Percentiles rank a stretch among this genome's conserved stretches.
These are phyloP conservation scores for Allygus modestus DNA, from an alignment of 2,888 invertebrate genomes.

Conservation along the genomic window DNA sequence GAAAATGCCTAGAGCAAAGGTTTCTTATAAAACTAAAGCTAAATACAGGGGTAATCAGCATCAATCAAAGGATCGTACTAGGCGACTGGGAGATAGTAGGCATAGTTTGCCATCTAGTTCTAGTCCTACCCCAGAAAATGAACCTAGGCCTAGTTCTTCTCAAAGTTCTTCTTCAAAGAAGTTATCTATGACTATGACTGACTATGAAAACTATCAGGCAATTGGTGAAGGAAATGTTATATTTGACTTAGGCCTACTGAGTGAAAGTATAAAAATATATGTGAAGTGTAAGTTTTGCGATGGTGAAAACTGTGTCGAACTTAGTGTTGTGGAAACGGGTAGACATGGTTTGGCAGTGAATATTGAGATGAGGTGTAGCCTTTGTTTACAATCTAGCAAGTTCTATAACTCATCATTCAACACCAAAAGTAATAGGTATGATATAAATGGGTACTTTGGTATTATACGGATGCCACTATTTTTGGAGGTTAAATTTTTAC, in stretches of 20 bases:
- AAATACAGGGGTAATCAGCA: conserved; percentile 35
- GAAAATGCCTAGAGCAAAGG: conserved; percentile 46
- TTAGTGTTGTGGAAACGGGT: conserved; percentile 38
- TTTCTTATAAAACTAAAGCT: conserved; percentile 57
- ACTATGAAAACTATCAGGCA: conserved; percentile 34
- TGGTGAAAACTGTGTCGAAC: conserved; percentile 48
- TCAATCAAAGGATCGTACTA: conserved; percentile 9
- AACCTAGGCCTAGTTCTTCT: conserved; percentile 18
- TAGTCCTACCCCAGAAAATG: conserved; percentile 14
- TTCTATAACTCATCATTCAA: conserved; percentile 15
- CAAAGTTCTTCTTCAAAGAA: conserved; percentile 48
- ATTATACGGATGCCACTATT: too few species aligned
- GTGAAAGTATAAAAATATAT: conserved; percentile 41
- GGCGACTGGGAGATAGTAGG: neutral
- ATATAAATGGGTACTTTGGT: conserved; percentile 36
- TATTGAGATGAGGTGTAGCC: conserved; percentile 12
- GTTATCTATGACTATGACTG: conserved; percentile 27
- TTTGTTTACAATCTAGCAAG: neutral
- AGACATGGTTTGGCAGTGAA: conserved; percentile 46
- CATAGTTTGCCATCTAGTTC: neutral
- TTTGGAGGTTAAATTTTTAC: too few species aligned
- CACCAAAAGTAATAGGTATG: conserved; percentile 13
- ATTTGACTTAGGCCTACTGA: conserved; percentile 51
- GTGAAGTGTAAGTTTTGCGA: conserved; percentile 47
- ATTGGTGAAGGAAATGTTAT: conserved; percentile 44